phyloP scores from a whole-genome alignment of 2,888 invertebrate genomes.

The Onthophagus sagittarius region DNA sequence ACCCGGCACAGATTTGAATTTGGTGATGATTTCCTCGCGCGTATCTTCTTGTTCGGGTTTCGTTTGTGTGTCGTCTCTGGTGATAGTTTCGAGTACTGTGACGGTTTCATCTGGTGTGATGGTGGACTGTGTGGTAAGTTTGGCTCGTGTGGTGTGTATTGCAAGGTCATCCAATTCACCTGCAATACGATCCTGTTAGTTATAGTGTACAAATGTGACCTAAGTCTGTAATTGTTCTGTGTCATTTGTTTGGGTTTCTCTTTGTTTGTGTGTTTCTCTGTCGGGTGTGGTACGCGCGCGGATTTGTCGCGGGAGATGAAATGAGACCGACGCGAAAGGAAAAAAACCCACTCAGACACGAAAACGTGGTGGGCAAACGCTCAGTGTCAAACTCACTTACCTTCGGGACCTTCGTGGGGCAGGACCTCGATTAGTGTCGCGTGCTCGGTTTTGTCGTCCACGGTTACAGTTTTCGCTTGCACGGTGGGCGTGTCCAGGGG shows the following conservation, averaged over 20 bases:
- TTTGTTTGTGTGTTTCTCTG: constrained; percentile 17
- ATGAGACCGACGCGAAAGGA: constrained; percentile 14
- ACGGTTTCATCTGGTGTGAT: constrained; percentile 29
- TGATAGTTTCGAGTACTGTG: constrained; percentile 40
- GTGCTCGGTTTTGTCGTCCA: constrained; percentile 45
- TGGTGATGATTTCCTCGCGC: constrained; percentile 58
- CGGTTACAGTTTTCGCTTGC: constrained; percentile 46
- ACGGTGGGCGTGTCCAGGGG: constrained; percentile 46
- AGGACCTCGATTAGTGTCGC: constrained; percentile 50
- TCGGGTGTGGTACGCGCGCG: constrained; percentile 18
- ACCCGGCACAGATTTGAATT: constrained; percentile 54
- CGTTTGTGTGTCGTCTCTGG: constrained; percentile 38
- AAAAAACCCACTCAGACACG: constrained; percentile 17
- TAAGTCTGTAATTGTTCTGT: constrained; percentile 2
- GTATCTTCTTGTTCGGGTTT: constrained; percentile 48
- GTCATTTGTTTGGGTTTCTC: constrained; percentile 12
- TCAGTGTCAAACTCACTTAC: constrained; percentile 44
- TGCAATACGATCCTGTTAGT: constrained; percentile 36
- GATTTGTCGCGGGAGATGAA: constrained; percentile 18
- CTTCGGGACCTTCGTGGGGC: constrained; percentile 47
- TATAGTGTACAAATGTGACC: constrained; percentile 23
- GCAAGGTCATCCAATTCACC: constrained; percentile 45
- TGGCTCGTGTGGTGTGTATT: constrained; percentile 46
- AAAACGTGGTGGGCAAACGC: constrained; percentile 14
- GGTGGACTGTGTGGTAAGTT: constrained; percentile 40